Base-by-base conservation (phyloP, 2,888 invertebrate genomes). In the Neoscelio sp. region DNA sequence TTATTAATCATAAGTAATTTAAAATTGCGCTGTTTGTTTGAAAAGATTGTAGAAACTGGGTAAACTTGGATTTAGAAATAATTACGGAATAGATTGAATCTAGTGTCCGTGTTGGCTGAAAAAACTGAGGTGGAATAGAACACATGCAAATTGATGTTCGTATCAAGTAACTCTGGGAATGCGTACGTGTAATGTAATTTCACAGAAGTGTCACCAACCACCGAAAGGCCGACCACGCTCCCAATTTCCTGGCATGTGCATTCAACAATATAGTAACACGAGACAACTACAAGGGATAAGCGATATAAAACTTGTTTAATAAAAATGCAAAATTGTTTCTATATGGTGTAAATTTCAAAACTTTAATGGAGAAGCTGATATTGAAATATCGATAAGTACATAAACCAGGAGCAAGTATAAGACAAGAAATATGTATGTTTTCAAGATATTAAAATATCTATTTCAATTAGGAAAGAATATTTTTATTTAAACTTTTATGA, bases 221-320 rank as follows among this genome's bases (percentile, higher is more conserved):
- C 71, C 52, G 75, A 48, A 75, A 56, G 50, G 67, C 75, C 75
- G 56, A 74, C 64, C 73, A 23, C 56, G 54, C 56, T 56, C 73
- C 73, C 75, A 75, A 75, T 75, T 75, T 75, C 67, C 75, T 67
- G 75, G 38, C 64, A 65, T 74, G 74, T 65, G 48, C 74, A 65
- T 74, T 74, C 74, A 50, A 70, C 70, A 60, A 74, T 65, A 65
- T 46, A 65, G 58, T 50, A 40, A 48, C 62, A 23, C 33, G 50
- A 50, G 30, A 42, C 60, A 67, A 50, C 48, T 40, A 70, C 60
- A 46, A 46, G 35, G 58, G 46, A 33, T 48, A 42, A 50, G 40
- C 71, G 68, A 58, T 68, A 68, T 64, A 68, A 68, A 74, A 64
- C 44, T 64, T 44, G 73, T 64, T 52, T 58, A 65, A 65, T 65